These are phyloP conservation scores for Palythoa grandiflora DNA, from an alignment of 92 coral and sea anemone species.

Conservation along the genomic window DNA sequence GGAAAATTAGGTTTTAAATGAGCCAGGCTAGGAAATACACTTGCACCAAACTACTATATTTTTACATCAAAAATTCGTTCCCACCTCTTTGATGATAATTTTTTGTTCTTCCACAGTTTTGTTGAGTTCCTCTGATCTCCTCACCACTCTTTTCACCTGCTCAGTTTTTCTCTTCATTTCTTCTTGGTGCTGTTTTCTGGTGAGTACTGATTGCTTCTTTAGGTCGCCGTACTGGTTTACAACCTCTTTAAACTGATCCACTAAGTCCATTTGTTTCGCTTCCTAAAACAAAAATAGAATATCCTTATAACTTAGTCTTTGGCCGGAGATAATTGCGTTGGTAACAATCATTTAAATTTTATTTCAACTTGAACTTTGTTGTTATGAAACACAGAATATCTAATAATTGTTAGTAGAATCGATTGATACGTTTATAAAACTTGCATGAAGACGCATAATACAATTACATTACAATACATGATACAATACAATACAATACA, in stretches of 20 bases:
- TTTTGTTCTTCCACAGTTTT: slow-evolving; percentile 80
- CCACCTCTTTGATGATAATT: slow-evolving; percentile 43
- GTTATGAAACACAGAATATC: too few species aligned
- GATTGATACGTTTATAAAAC: too few species aligned
- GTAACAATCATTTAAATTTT: too few species aligned
- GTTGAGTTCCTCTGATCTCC: slow-evolving; percentile 68
- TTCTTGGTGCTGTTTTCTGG: slow-evolving; percentile 79
- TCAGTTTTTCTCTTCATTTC: slow-evolving; percentile 73
- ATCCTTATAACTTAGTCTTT: too few species aligned
- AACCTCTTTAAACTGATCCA: slow-evolving; percentile 77
- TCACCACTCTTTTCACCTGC: slow-evolving; percentile 71
- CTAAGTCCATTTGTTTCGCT: slow-evolving; percentile 71
- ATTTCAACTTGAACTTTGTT: too few species aligned
- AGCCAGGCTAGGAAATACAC: background rate
- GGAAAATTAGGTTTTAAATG: too few species aligned
- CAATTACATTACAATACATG: too few species aligned
- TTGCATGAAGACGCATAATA: too few species aligned
- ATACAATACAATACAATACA: too few species aligned
- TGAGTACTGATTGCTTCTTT: slow-evolving; percentile 60
- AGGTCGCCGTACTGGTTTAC: slow-evolving; percentile 57
- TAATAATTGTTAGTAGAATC: too few species aligned
- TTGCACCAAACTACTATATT: background rate
- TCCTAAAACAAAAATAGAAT: slow-evolving; percentile 49
- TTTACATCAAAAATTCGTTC: background rate
- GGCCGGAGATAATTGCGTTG: too few species aligned